Evolutionary conservation across 2,797 vertebrate species (phyloP).

Genomic region (Halcyon chelicuti): DNA sequence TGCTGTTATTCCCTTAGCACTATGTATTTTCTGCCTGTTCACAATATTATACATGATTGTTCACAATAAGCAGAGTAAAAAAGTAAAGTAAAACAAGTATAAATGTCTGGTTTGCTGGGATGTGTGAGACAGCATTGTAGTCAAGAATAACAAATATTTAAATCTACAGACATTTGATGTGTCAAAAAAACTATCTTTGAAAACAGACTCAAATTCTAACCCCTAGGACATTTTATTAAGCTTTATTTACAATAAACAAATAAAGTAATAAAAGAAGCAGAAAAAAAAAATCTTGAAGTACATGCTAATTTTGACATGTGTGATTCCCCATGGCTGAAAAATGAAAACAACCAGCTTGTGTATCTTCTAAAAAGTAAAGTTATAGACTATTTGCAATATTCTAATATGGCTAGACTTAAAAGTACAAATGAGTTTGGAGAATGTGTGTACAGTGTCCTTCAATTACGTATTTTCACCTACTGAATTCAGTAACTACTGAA

Average conservation of each 20-base stretch:
- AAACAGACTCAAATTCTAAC: not conserved
- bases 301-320: not conserved
- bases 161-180: not conserved
- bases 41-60: not conserved
- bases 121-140: not conserved
- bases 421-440: not conserved
- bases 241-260: not conserved
- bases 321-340: not conserved
- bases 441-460: not conserved
- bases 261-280: not conserved
- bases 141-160: not conserved
- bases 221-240: not conserved
- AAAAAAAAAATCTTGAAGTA: not conserved
- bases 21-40: not conserved
- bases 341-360: not conserved
- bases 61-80: constrained; percentile 26
- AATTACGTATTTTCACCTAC: not conserved
- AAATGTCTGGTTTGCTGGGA: not conserved
- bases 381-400: not conserved
- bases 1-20: not conserved
- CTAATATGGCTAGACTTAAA: not conserved
- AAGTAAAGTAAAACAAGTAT: constrained; percentile 8
- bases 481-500: not conserved
- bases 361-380: not conserved
- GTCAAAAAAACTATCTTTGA: not conserved